These are phyloP conservation scores for Amazona finschi DNA, from an alignment of 2,797 vertebrate species.

Conservation along the genomic window DNA sequence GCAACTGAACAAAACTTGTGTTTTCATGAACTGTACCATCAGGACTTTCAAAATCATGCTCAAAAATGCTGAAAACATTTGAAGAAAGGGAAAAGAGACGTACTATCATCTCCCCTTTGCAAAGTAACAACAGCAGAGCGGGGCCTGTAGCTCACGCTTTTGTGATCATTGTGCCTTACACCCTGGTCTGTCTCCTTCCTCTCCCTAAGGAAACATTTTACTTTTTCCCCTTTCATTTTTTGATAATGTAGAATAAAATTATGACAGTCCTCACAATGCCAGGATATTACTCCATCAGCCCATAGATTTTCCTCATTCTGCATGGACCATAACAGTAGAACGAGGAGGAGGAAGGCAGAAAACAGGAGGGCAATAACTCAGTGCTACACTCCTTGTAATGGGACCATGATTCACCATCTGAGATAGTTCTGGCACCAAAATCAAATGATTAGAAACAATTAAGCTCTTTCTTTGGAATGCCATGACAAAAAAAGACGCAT, in stretches of 20 bases:
- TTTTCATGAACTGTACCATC: neutral
- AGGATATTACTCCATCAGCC: neutral
- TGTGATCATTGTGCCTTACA: neutral
- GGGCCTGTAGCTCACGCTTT: neutral
- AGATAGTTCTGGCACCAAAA: neutral
- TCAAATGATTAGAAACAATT: neutral
- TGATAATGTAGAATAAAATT: neutral
- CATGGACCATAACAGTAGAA: accelerated
- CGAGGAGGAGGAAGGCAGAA: neutral
- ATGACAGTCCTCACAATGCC: neutral
- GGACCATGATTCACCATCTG: accelerated
- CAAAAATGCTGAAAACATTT: neutral
- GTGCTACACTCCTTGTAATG: neutral
- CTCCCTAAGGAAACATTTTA: neutral
- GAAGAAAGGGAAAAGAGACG: neutral
- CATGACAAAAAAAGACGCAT: neutral
- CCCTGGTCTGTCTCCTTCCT: neutral
- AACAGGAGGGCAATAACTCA: neutral
- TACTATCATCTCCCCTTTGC: neutral
- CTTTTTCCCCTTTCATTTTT: neutral
- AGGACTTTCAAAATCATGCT: neutral
- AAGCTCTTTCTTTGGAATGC: neutral
- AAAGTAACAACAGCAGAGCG: neutral
- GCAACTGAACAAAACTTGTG: neutral
- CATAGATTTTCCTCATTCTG: neutral